Evolutionary conservation across 2,888 invertebrate genomes (phyloP), one percentile per base, ranked within the genome.

Genomic region (Apoda limacodes): DNA sequence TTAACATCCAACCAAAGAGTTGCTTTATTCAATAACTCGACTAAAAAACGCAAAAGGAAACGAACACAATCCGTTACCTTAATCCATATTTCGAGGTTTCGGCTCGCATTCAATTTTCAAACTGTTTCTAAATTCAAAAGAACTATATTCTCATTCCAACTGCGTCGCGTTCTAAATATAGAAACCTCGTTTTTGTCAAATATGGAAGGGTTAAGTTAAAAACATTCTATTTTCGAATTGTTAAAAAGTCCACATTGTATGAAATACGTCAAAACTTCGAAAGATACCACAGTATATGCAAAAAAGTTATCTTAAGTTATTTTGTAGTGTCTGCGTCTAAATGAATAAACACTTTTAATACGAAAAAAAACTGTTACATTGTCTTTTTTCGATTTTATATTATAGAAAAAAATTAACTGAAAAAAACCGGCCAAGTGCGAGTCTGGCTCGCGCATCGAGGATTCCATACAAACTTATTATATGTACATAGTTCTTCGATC

Each of bases 151-250:
- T 65, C 62, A 74, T 75, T 69, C 74, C 57, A 58, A 46, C 56
- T 61, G 65, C 72, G 70, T 67, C 64, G 63, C 55, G 69, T 69
- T 76, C 76, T 71, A 76, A 76, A 76, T 78, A 68, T 76, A 75
- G 72, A 74, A 68, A 67, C 52, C 55, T 64, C 61, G 68, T 76
- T 76, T 78, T 75, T 74, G 75, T 75, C 74, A 76, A 78, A 78
- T 78, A 76, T 75, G 78, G 78, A 78, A 80, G 78, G 78, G 78
- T 78, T 78, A 75, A 71, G 75, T 76, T 75, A 74, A 76, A 76
- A 78, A 76, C 75, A 65, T 76, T 80, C 78, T 80, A 80, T 80
- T 80, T 80, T 78, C 40, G 74, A 78, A 74, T 75, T 72, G 71
- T 78, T 76, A 75, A 78, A 78, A 80, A 76, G 71, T 70, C 67